These are phyloP conservation scores for Pedionomus torquatus DNA, from an alignment of 2,113 vertebrate genomes.

Conservation along the genomic window DNA sequence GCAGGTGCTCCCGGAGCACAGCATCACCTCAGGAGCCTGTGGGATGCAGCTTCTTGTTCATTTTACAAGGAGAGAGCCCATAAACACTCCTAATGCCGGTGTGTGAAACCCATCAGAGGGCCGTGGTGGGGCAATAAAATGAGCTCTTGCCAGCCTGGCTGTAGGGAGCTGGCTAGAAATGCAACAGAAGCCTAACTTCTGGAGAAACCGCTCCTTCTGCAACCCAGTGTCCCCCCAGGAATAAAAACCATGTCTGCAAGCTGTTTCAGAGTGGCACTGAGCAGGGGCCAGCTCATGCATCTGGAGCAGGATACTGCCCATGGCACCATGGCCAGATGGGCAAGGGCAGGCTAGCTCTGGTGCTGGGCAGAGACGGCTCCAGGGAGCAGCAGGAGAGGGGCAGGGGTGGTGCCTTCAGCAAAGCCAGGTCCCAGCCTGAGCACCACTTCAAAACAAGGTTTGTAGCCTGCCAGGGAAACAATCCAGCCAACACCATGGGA, in stretches of 20 bases:
- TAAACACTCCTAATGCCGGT: background rate
- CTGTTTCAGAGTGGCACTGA: background rate
- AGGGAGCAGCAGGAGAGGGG: background rate
- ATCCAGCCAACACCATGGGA: rapidly evolving
- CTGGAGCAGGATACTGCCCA: background rate
- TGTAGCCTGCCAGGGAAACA: background rate
- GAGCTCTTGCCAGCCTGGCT: rapidly evolving
- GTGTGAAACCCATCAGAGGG: background rate
- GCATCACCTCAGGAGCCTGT: rapidly evolving
- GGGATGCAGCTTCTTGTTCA: background rate
- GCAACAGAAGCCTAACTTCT: rapidly evolving
- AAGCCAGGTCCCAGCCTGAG: background rate
- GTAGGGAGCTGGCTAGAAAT: background rate
- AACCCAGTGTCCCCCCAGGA: background rate
- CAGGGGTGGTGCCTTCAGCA: background rate
- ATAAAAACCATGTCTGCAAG: background rate
- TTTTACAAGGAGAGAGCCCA: background rate
- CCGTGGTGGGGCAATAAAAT: rapidly evolving
- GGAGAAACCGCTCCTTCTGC: background rate
- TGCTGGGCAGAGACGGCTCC: background rate
- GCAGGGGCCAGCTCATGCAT: background rate
- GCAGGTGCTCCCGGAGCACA: rapidly evolving
- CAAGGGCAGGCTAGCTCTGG: background rate
- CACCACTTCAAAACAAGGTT: background rate
- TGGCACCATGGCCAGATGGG: rapidly evolving